Evolutionary conservation across 2,888 invertebrate species (phyloP).

Genomic region (Pachymerium ferrugineum): DNA sequence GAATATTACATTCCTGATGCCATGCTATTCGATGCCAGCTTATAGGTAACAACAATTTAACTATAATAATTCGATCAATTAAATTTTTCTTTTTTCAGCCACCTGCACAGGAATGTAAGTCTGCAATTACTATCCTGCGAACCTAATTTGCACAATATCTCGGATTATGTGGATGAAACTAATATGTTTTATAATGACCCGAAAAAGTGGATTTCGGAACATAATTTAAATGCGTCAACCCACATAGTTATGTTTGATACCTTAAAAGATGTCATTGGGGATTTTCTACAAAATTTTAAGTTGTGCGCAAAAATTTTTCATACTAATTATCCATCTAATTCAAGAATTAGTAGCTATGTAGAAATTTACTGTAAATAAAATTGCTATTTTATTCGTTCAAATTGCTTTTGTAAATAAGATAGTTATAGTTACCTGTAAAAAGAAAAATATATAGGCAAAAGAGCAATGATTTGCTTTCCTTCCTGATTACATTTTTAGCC

Average conservation of each 20-base stretch:
- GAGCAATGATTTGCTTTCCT: no score
- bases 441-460: no score
- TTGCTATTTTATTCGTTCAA: no score
- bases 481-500: no score
- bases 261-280: slow-evolving; percentile 54
- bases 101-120: slow-evolving; percentile 73
- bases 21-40: slow-evolving; percentile 87
- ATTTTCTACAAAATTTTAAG: slow-evolving; percentile 45
- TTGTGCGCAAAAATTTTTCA: slow-evolving; percentile 59
- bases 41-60: slow-evolving; percentile 59
- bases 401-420: no score
- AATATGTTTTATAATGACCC: slow-evolving; percentile 73
- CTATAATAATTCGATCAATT: background rate
- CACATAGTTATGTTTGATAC: slow-evolving; percentile 69
- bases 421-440: no score
- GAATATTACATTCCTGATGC: slow-evolving; percentile 73
- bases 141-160: slow-evolving; percentile 59
- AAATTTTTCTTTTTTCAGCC: slow-evolving; percentile 56
- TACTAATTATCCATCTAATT: slow-evolving; percentile 55
- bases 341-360: slow-evolving; percentile 42
- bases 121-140: slow-evolving; percentile 77
- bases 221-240: slow-evolving; percentile 53
- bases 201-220: slow-evolving; percentile 59
- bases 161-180: slow-evolving; percentile 64
- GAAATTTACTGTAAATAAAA: background rate